Percentiles rank a stretch among this genome's conserved stretches.
phyloP scores from a whole-genome alignment of 2,113 vertebrate genomes.

The Sinocyclocheilus anophthalmus region DNA sequence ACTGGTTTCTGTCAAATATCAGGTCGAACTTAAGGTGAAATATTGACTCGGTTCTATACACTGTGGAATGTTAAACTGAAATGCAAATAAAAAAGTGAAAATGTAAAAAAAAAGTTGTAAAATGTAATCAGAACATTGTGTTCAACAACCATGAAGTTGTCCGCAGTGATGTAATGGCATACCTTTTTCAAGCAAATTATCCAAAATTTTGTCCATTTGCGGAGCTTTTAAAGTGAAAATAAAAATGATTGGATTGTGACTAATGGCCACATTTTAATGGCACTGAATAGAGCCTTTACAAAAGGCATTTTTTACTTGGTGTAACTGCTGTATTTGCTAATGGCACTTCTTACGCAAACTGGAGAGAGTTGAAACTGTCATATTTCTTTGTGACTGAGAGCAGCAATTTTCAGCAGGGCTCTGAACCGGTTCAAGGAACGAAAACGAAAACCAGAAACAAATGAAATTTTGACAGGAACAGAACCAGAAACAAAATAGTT shows the following conservation, averaged over 20 bases:
- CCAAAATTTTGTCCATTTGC: not conserved
- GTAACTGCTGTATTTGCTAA: not conserved
- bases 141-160: not conserved
- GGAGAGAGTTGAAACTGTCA: not conserved
- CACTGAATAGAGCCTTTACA: not conserved
- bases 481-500: too few species aligned
- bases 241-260: not conserved
- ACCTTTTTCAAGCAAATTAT: not conserved
- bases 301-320: not conserved
- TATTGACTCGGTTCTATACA: not conserved
- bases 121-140: constrained; percentile 2
- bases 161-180: not conserved
- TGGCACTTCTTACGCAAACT: not conserved
- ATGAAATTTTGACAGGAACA: too few species aligned
- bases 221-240: not conserved
- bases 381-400: not conserved
- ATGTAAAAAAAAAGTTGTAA: not conserved
- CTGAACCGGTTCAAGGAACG: too few species aligned
- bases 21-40: not conserved
- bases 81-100: not conserved
- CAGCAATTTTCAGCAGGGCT: too few species aligned
- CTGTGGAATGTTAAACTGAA: not conserved
- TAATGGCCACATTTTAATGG: not conserved
- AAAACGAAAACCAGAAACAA: too few species aligned
- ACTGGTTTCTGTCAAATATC: not conserved